A percentile compares a stretch with the other conserved stretches of the same genome.
These are phyloP conservation scores for Morpho achilles DNA, from an alignment of 2,888 invertebrate species.

Conservation along the genomic window DNA sequence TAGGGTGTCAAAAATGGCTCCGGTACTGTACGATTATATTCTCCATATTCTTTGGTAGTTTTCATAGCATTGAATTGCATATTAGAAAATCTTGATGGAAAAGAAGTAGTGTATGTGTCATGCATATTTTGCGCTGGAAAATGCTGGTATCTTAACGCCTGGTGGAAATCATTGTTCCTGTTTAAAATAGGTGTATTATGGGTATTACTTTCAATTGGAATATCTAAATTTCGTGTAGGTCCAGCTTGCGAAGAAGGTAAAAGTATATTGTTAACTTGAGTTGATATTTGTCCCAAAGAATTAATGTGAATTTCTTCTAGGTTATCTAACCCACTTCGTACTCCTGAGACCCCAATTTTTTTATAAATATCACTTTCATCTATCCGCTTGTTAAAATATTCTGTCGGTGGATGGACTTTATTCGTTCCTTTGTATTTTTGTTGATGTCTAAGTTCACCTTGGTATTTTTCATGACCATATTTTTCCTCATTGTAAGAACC, in stretches of 20 bases:
- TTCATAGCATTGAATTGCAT: constrained; percentile 20
- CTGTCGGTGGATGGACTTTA: not conserved
- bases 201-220: too few species aligned
- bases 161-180: not conserved
- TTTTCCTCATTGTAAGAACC: constrained; percentile 60
- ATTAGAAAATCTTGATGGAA: constrained; percentile 10
- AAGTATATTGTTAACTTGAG: too few species aligned
- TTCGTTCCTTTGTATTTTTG: not conserved
- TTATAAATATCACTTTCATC: not conserved
- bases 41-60: constrained; percentile 14
- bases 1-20: constrained; percentile 37
- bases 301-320: constrained; percentile 7
- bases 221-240: too few species aligned
- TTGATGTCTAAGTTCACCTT: constrained; percentile 20
- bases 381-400: not conserved
- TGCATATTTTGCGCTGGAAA: constrained; percentile 30
- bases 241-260: too few species aligned
- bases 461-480: constrained; percentile 55
- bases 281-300: too few species aligned
- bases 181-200: not conserved
- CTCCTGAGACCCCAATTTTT: not conserved
- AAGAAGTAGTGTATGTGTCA: not conserved
- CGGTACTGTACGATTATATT: constrained; percentile 23
- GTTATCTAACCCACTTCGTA: not conserved
- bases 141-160: constrained; percentile 35